Base-by-base conservation (phyloP, 2,797 vertebrate genomes). In the Oreonectes daqikongensis region DNA sequence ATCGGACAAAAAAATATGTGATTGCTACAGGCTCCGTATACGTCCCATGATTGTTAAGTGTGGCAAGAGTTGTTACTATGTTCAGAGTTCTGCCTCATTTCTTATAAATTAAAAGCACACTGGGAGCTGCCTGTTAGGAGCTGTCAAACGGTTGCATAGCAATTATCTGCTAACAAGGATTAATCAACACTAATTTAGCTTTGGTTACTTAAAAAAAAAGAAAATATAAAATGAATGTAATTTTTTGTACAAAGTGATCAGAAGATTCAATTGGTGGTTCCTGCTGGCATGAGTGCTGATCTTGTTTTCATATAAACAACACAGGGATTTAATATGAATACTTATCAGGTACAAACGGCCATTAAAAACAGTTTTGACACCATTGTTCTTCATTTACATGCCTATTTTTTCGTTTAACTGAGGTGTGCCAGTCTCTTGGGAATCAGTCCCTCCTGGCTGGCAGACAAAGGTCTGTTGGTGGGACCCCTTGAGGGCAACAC, bases 401-500 rank as follows among this genome's bases (percentile, higher is more conserved):
- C 83, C 69, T 83, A 79, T 75, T 83, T 75, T 83, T 85, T 53
- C 60, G 38, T 57, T n/a, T 35, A 53, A 69, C 46, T 30, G 35
- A 69, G 66, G 79, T 83, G 59, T 79, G 72, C 78, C 69, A 78
- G 84, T 86, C 88, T 86, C 65, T 61, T 38, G 86, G 85, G 86
- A 85, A 75, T 80, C 46, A 69, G 86, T 90, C 88, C 88, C 90
- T 84, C 84, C 81, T 85, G 85, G 75, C 60, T 42, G 74, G 84
- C 83, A 82, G 82, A 64, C 75, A 61, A 80, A 80, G 73, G 79
- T 77, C 75, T 81, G 38, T 85, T 81, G 79, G 68, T 69, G 60
- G 79, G 83, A 86, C 84, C 86, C 86, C 90, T 90, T 82, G 81
- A 84, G 84, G 89, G 85, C 79, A 84, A 86, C 86, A 78, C 89